Percentiles rank a stretch among this genome's conserved stretches.
These are phyloP conservation scores for Uropsilus gracilis DNA, from an alignment of 2,113 vertebrate species.

Conservation along the genomic window DNA sequence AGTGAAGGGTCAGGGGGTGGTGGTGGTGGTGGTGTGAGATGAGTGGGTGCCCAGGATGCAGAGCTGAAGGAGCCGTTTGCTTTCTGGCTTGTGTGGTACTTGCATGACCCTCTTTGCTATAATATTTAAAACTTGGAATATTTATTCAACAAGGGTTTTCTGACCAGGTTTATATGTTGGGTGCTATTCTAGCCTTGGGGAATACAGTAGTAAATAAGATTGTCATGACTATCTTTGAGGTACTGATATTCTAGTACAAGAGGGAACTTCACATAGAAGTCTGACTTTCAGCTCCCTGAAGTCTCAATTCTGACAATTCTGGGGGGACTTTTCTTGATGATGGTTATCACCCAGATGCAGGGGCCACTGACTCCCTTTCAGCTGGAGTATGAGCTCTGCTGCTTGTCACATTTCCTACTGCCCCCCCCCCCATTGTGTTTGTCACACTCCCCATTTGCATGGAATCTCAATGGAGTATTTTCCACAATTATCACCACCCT, in stretches of 20 bases:
- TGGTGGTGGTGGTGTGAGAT: too few species aligned
- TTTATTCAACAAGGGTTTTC: neutral
- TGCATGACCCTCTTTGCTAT: neutral
- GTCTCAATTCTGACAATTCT: neutral
- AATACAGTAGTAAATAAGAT: neutral
- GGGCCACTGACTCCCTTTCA: neutral
- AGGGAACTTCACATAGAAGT: neutral
- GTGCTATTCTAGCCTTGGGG: neutral
- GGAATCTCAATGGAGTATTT: neutral
- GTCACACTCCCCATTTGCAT: neutral
- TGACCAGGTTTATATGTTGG: neutral
- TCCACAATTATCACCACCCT: neutral
- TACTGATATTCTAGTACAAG: neutral
- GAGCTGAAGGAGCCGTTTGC: neutral
- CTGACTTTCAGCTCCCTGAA: neutral
- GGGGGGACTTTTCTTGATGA: neutral
- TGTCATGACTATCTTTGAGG: neutral
- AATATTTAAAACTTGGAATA: neutral
- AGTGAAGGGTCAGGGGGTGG: neutral
- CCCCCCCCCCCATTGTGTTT: too few species aligned
- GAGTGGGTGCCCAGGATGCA: neutral
- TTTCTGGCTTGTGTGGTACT: fast-evolving
- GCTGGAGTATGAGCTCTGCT: neutral
- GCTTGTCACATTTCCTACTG: neutral
- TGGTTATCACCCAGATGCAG: neutral